Conservation (phyloP, 2,797 vertebrate species). For the Pogoniulus pusillus region DNA sequence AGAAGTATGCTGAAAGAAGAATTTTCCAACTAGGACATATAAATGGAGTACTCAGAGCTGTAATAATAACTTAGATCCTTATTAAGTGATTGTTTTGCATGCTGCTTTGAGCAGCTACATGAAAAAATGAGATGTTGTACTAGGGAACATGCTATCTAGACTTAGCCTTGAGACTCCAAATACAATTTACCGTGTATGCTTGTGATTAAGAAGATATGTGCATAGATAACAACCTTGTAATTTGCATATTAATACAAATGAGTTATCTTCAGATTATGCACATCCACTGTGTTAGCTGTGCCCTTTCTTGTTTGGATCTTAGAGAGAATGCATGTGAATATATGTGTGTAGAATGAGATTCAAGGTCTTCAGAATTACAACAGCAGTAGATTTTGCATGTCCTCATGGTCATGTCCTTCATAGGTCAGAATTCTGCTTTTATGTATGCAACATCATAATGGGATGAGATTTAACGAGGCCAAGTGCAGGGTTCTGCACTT, state of each 20-base stretch:
- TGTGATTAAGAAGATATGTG: background rate
- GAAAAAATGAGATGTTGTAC: background rate
- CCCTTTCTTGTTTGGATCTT: background rate
- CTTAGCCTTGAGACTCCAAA: background rate
- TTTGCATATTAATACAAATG: constrained; percentile 9
- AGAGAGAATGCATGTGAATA: background rate
- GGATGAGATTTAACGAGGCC: too few relatives aligned
- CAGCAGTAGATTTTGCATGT: background rate
- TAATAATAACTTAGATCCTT: constrained; percentile 17
- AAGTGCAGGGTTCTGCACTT: too few relatives aligned
- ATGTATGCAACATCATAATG: background rate
- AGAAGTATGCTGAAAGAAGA: background rate
- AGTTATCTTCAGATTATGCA: background rate
- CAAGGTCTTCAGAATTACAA: background rate
- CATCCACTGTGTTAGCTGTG: background rate
- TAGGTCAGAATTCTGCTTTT: background rate
- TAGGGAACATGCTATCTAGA: background rate
- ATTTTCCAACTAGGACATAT: constrained; percentile 18
- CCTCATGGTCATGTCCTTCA: background rate
- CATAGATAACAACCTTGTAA: background rate
- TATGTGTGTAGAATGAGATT: background rate
- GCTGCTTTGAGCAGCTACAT: background rate
- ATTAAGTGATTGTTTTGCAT: constrained; percentile 8
- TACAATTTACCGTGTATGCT: background rate
- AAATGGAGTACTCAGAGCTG: constrained; percentile 3